Evolutionary conservation across 2,888 invertebrate species (phyloP), one percentile per base, ranked within the genome.

Genomic region (Pyrrhosoma nymphula): DNA sequence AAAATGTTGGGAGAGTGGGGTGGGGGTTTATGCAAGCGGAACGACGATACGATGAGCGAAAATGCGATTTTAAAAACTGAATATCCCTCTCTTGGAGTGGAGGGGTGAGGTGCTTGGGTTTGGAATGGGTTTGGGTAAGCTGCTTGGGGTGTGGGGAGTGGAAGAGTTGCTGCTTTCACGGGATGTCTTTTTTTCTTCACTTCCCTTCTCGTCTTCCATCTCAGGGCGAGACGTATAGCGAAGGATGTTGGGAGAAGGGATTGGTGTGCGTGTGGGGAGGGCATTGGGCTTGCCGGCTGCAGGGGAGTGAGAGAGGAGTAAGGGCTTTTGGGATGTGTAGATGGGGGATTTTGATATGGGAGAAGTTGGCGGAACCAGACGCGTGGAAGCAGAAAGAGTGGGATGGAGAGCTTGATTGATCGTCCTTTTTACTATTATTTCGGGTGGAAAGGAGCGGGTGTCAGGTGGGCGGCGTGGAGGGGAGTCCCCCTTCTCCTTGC

Each of bases 401-500:
- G 82, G 90, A 60, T n/a, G 91, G 20, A 56, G 39, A 47, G 93
- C 47, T 93, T 93, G 93, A 93, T 93, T 63, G 93, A 60, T 63
- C 93, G 63, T 93, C 69, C 69, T 93, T 93, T 69, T 93, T 93
- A 93, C 69, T 93, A 91, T 91, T 91, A 63, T 63, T 91, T 91
- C 63, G 60, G 91, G 63, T 56, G 47, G 89, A 56, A 56, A 56
- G 56, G 56, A 89, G 89, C 47, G 89, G 89, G 89, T 55, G n/a
- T 89, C 89, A 55, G 89, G 69, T 82, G 69, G 47, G 39, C 6
- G 39, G 91, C 63, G 39, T 39, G 75, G 75, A 12, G 47, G 47
- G 69, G 26, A 35, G 82, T 20, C 20, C 60, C 60, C 18, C 12
- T 1, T 12, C 20, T 2, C 16, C 10, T 16, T 60, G 60, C 20